A percentile compares a stretch with the other conserved stretches of the same genome.
Conservation (phyloP, 1,140 invertebrate genomes). For the Cotesia typhae region DNA sequence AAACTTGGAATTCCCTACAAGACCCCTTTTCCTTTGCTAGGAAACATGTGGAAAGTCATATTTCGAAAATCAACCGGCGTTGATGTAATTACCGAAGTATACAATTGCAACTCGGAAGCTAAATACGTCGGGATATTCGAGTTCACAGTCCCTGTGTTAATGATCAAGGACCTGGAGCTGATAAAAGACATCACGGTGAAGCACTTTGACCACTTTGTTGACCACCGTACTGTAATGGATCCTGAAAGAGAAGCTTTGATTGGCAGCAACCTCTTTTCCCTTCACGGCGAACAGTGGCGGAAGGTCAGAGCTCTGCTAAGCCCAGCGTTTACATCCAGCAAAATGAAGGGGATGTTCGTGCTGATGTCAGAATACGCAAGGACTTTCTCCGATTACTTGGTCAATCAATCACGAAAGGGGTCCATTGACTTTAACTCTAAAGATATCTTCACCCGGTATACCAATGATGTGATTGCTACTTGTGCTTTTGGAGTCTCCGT, state of each 20-base stretch:
- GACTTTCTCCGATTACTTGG: conserved; percentile 40
- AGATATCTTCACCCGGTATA: conserved; percentile 43
- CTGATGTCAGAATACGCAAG: conserved; percentile 45
- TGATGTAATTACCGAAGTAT: background rate
- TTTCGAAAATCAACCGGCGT: background rate
- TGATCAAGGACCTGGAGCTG: conserved; percentile 59
- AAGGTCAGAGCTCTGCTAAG: conserved; percentile 46
- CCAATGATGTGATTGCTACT: conserved; percentile 44
- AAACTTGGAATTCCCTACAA: conserved; percentile 32
- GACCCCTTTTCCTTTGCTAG: background rate
- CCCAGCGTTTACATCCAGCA: conserved; percentile 52
- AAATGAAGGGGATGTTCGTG: conserved; percentile 46
- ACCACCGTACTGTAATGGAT: conserved; percentile 10
- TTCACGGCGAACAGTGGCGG: conserved; percentile 46
- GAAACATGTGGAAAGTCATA: conserved; percentile 2
- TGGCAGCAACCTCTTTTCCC: conserved; percentile 25
- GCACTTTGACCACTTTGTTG: conserved; percentile 64
- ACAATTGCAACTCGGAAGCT: conserved; percentile 10
- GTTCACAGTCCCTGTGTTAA: conserved; percentile 64
- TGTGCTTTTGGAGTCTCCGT: conserved; percentile 45
- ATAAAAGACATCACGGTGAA: conserved; percentile 22
- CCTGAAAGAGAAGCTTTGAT: conserved; percentile 18
- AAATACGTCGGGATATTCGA: conserved; percentile 64
- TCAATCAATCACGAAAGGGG: background rate
- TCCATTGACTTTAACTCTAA: conserved; percentile 28